phyloP scores from a whole-genome alignment of 2,888 invertebrate species.

The Tupiocoris notatus region DNA sequence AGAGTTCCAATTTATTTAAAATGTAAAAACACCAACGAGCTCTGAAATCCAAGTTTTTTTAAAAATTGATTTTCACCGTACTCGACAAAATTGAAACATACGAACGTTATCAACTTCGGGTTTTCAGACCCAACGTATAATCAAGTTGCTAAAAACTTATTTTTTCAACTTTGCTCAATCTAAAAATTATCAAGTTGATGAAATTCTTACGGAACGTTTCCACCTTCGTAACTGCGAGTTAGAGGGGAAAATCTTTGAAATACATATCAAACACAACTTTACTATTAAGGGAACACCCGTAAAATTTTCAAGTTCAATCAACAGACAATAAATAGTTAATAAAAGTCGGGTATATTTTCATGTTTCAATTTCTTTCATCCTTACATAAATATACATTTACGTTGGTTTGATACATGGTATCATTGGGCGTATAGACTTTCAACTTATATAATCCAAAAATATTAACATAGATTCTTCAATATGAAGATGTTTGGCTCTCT shows the following conservation, averaged over 20 bases:
- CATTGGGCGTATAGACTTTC: constrained; percentile 48
- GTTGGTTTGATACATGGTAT: constrained; percentile 58
- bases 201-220: no score
- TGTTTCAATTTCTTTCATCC: constrained; percentile 44
- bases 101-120: no score
- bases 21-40: no score
- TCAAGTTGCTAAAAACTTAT: no score
- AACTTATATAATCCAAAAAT: constrained; percentile 47
- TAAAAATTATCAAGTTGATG: no score
- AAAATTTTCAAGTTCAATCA: neutral
- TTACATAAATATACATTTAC: constrained; percentile 46
- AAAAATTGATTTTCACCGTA: no score
- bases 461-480: constrained; percentile 52
- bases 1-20: no score
- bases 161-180: no score
- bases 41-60: no score
- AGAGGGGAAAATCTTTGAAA: neutral
- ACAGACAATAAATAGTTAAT: neutral
- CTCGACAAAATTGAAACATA: no score
- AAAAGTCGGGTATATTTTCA: neutral
- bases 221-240: no score
- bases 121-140: no score
- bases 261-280: neutral
- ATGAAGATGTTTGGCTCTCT: constrained; percentile 48
- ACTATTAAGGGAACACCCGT: constrained; percentile 18